Base-by-base conservation (phyloP, 2,797 vertebrate genomes). In the Microctenopoma steveboyesi region DNA sequence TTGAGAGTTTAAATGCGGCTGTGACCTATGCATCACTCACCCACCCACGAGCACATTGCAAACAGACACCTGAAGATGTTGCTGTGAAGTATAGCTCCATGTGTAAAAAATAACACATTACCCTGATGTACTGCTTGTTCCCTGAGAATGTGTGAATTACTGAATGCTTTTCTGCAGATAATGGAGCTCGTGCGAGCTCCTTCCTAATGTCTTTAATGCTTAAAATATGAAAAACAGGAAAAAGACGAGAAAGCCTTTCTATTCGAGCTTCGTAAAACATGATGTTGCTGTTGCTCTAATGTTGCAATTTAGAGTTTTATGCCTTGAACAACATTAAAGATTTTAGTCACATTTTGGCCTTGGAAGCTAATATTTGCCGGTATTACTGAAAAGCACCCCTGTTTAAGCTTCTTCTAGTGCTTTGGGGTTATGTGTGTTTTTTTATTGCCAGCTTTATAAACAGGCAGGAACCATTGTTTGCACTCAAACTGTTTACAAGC, bases 1-100 rank as follows among this genome's bases (percentile, higher is more conserved):
- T 74, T 70, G 62, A 61, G 66, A 55, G 74, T 82, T 61, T 78
- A 85, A 86, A 60, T 62, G 64, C 56, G 25, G 68, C 71, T 60
- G 67, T 60, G 76, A 81, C 87, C 84, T 47, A 22, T 71, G 66
- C 55, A 66, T 81, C 74, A 50, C 53, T 80, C 61, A 69, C 9
- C n/a, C 58, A 5, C 76, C 72, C 33, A 75, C 64, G 28, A 25
- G 0, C 5, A 14, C 50, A 22, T 63, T 55, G 37, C 64, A 72
- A 28, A 71, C 42, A 39, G 15, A 72, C 45, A 76, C 48, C 50
- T 69, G 76, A 77, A 66, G 48, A 69, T 61, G 33, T 48, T 51
- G 64, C 68, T 42, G 56, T 40, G 43, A 37, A 75, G 72, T 14
- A 74, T 14, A 59, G 11, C 46, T 58, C 8, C 14, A 7, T 64